phyloP scores from a whole-genome alignment of 2,797 vertebrate genomes.

The Atherinosoma microstoma region DNA sequence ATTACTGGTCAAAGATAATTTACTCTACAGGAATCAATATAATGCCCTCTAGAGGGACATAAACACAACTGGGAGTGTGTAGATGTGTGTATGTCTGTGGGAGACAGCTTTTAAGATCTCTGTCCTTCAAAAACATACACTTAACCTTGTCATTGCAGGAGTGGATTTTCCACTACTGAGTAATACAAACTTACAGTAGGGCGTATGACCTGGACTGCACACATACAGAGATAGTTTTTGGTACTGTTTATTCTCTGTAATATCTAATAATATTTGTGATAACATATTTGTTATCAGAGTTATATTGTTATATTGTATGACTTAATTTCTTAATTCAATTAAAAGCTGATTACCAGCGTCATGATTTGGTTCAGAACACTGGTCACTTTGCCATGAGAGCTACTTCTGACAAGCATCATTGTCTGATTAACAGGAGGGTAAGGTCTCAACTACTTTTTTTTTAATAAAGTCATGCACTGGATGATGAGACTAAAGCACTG shows the following conservation, averaged over 20 bases:
- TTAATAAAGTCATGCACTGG: neutral
- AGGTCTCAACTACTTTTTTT: neutral
- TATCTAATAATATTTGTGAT: neutral
- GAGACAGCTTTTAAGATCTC: conserved; percentile 26
- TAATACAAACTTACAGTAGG: conserved; percentile 22
- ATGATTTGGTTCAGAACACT: neutral
- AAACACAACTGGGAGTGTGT: conserved; percentile 12
- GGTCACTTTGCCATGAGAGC: neutral
- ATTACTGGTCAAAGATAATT: neutral
- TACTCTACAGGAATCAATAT: neutral
- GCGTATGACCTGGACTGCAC: conserved; percentile 4
- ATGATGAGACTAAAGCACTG: neutral
- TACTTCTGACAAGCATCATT: neutral
- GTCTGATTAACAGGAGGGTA: neutral
- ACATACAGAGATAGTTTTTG: neutral
- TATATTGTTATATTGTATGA: neutral
- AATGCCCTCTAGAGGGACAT: neutral
- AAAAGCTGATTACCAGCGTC: neutral
- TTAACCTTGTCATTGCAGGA: conserved; percentile 28
- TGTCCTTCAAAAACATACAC: conserved; percentile 48
- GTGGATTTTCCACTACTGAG: conserved; percentile 48
- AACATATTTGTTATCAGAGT: neutral
- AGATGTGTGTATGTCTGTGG: conserved; percentile 23
- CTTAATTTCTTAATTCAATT: neutral
- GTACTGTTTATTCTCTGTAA: neutral